These are phyloP conservation scores for Tribolium castaneum DNA, from an alignment of 1,140 invertebrate genomes.

Conservation along the genomic window DNA sequence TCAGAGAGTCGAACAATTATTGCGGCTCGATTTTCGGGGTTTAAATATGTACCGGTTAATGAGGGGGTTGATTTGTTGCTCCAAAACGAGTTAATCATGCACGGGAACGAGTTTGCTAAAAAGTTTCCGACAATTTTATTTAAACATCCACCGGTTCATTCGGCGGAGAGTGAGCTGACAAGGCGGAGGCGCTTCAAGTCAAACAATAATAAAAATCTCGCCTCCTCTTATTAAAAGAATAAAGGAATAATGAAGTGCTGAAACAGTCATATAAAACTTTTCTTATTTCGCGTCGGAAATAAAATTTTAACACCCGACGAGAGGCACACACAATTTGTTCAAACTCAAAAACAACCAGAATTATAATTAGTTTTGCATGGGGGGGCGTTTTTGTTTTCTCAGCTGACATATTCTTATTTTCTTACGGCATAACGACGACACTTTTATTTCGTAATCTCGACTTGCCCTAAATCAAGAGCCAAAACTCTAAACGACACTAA, in stretches of 20 bases:
- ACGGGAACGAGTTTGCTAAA: not conserved
- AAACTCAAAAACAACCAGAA: conserved; percentile 30
- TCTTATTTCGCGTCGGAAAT: conserved; percentile 32
- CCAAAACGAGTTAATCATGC: conserved; percentile 10
- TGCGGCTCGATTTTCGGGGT: not conserved
- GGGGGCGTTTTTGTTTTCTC: conserved; percentile 28
- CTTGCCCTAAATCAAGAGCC: not conserved
- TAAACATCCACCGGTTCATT: conserved; percentile 18
- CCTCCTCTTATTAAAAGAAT: conserved; percentile 27
- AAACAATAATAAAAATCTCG: conserved; percentile 36
- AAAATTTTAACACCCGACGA: conserved; percentile 28
- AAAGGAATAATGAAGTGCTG: conserved; percentile 34
- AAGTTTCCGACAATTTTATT: conserved; percentile 18
- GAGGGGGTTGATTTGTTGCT: not conserved
- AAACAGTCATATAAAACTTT: conserved; percentile 36
- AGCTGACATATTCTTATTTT: conserved; percentile 25
- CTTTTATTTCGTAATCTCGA: not conserved
- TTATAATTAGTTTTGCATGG: conserved; percentile 33
- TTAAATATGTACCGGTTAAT: conserved; percentile 1
- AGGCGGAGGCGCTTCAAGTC: conserved; percentile 25
- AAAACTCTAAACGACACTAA: not conserved
- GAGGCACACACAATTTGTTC: conserved; percentile 29
- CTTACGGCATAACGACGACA: not conserved
- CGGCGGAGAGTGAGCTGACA: conserved; percentile 11
- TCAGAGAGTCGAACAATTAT: not conserved